These are phyloP conservation scores for Apamea epomidion DNA, from an alignment of 2,888 invertebrate species.

Conservation along the genomic window DNA sequence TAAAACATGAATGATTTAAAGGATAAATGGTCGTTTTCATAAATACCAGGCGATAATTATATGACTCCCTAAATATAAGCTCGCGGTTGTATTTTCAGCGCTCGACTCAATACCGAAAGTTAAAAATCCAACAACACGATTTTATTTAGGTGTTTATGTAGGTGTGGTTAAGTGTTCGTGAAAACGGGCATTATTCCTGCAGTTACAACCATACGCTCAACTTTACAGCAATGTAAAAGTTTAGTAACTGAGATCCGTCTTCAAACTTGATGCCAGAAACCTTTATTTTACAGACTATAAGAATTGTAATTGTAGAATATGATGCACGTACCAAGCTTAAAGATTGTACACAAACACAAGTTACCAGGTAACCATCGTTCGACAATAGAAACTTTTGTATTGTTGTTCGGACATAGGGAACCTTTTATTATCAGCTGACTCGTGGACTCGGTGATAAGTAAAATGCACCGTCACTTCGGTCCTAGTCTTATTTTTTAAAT, in stretches of 20 bases:
- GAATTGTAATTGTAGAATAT: constrained; percentile 1
- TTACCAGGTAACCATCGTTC: constrained; percentile 39
- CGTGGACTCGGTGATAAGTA: background rate
- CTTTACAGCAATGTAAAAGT: no score
- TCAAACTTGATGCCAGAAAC: background rate
- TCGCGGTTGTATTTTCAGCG: background rate
- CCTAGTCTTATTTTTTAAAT: background rate
- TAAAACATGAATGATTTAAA: background rate
- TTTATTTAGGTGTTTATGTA: background rate
- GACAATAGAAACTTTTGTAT: constrained; percentile 39
- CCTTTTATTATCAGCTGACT: constrained; percentile 17
- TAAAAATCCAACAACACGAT: background rate
- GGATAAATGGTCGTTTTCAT: background rate
- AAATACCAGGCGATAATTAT: background rate
- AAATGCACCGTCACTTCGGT: background rate
- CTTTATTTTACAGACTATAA: background rate
- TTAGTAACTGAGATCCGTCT: background rate
- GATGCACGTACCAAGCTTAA: constrained; percentile 1
- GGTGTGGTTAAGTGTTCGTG: background rate
- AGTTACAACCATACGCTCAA: background rate
- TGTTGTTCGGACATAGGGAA: constrained; percentile 11
- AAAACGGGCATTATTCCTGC: background rate
- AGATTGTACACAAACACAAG: constrained; percentile 16
- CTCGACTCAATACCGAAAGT: background rate
- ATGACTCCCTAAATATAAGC: background rate